These are phyloP conservation scores for Camponotus vicinus DNA, from an alignment of 1,140 invertebrate species.

Conservation along the genomic window DNA sequence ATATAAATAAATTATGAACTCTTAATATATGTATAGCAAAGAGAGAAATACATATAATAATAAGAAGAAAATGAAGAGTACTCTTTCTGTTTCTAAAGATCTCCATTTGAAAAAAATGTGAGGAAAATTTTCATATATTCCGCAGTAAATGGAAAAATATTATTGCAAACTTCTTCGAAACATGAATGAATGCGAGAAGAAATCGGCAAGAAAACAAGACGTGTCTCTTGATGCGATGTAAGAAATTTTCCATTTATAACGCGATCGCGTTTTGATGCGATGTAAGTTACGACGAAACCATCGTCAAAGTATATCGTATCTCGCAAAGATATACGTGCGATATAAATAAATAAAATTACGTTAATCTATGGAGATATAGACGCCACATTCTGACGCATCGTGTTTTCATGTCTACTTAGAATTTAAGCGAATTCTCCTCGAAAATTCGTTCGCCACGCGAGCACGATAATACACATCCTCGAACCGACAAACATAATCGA, in stretches of 20 bases:
- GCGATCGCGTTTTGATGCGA: not conserved
- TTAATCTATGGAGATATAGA: conserved; percentile 33
- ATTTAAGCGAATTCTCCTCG: conserved; percentile 24
- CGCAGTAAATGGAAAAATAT: not conserved
- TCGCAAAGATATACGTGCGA: not conserved
- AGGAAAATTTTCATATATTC: not conserved
- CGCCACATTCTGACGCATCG: conserved; percentile 12
- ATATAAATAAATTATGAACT: conserved; percentile 1
- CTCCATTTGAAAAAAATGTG: not conserved
- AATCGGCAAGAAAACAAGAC: conserved; percentile 16
- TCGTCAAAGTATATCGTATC: conserved; percentile 11
- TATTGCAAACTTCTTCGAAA: conserved; percentile 56
- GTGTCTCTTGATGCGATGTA: not conserved
- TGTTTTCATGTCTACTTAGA: conserved; percentile 54
- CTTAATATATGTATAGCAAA: conserved; percentile 4
- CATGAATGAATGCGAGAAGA: conserved; percentile 24
- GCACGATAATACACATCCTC: not conserved
- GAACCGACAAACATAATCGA: not conserved
- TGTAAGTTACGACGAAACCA: not conserved
- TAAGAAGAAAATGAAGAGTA: not conserved
- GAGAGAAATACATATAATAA: not conserved
- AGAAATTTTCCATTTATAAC: conserved; percentile 41
- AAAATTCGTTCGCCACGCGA: not conserved
- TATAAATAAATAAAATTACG: conserved; percentile 45
- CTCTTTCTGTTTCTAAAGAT: conserved; percentile 22